phyloP scores from a whole-genome alignment of 1,140 invertebrate genomes.

The Bombus soroeensis region DNA sequence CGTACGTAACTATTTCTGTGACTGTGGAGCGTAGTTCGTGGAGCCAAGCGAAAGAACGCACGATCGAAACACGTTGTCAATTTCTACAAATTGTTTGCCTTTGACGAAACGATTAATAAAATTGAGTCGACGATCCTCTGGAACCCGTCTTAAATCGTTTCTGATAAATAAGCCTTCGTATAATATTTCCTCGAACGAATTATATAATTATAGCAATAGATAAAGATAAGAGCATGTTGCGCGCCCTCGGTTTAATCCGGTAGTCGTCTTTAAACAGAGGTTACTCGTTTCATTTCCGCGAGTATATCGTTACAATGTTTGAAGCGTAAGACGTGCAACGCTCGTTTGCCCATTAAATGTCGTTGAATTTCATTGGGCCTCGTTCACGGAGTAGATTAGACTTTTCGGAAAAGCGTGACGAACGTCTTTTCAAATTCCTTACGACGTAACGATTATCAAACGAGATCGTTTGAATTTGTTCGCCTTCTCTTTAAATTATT shows the following conservation, averaged over 20 bases:
- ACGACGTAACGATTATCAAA: background rate
- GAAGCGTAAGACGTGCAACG: background rate
- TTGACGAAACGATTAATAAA: background rate
- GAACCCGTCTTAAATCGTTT: background rate
- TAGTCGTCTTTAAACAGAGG: constrained; percentile 3
- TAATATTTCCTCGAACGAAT: background rate
- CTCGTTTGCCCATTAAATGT: background rate
- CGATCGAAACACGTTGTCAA: no score
- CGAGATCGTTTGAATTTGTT: no score
- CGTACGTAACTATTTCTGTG: no score
- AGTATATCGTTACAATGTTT: background rate
- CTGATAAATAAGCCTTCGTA: background rate
- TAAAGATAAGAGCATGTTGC: constrained; percentile 13
- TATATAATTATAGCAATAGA: constrained; percentile 19
- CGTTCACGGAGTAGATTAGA: background rate
- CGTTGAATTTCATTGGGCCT: background rate
- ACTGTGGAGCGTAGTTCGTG: no score
- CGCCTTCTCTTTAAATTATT: no score
- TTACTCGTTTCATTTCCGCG: constrained; percentile 9
- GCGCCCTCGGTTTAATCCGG: background rate
- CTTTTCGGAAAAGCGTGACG: background rate
- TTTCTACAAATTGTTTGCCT: no score
- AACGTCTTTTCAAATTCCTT: background rate
- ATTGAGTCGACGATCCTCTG: background rate
- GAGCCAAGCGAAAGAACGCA: background rate